Conservation (phyloP, 2,888 invertebrate genomes). For the Mythimna vitellina region DNA sequence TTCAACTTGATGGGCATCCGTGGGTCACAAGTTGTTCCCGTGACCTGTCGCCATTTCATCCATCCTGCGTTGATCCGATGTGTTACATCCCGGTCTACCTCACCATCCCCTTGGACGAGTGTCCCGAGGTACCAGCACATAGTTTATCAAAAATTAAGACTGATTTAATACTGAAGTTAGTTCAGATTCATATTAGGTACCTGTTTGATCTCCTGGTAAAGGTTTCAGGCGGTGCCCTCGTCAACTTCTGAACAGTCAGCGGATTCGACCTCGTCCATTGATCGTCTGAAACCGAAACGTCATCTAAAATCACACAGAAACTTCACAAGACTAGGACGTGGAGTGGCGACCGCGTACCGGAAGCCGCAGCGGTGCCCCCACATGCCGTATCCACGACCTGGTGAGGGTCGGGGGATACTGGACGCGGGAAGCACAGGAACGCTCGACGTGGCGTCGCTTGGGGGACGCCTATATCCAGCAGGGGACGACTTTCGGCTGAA, state of each 20-base stretch:
- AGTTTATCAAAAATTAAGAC: no score
- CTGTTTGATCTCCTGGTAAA: slow-evolving; percentile 85
- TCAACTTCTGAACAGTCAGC: slow-evolving; percentile 79
- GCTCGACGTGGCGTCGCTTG: neutral
- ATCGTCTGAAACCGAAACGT: slow-evolving; percentile 47
- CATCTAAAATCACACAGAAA: neutral
- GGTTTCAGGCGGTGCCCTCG: slow-evolving; percentile 72
- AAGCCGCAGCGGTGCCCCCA: neutral
- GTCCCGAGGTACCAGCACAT: no score
- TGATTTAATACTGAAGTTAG: no score
- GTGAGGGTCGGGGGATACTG: neutral
- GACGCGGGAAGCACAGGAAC: neutral
- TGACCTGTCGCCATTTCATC: no score
- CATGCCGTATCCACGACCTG: slow-evolving; percentile 2
- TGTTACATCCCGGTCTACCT: no score
- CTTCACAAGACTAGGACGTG: neutral
- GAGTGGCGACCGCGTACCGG: slow-evolving; percentile 10
- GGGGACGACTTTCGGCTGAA: slow-evolving; percentile 6
- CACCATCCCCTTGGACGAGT: no score
- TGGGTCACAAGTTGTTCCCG: no score
- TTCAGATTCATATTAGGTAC: slow-evolving; percentile 59
- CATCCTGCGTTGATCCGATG: no score
- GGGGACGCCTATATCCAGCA: slow-evolving; percentile 1
- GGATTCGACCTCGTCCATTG: slow-evolving; percentile 65
- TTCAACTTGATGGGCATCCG: no score